Evolutionary conservation across 1,140 invertebrate species (phyloP).

Genomic region (Papilio glaucus): DNA sequence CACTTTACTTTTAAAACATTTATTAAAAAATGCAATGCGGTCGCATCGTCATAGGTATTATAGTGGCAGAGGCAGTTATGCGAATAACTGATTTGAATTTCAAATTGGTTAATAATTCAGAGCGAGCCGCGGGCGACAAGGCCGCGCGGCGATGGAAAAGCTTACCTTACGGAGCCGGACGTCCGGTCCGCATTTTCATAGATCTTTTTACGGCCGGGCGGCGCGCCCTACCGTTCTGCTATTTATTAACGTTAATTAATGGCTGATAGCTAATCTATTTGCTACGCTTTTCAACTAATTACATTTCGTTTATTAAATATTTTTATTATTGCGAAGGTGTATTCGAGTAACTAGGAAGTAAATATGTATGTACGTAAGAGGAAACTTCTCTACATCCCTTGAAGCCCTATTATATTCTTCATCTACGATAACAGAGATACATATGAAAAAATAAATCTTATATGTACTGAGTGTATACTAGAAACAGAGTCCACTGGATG

Average conservation of each 20-base stretch:
- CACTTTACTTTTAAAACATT: neutral
- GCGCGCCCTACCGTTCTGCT: slow-evolving; percentile 39
- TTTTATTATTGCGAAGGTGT: too few relatives aligned
- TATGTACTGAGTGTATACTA: too few relatives aligned
- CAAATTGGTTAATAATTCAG: slow-evolving; percentile 22
- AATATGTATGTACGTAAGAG: too few relatives aligned
- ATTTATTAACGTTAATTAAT: slow-evolving; percentile 45
- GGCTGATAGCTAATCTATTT: slow-evolving; percentile 19
- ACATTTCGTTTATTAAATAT: too few relatives aligned
- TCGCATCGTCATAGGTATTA: neutral
- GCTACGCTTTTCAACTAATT: slow-evolving; percentile 16
- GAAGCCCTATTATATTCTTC: too few relatives aligned
- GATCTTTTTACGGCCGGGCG: slow-evolving; percentile 52
- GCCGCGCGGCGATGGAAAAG: slow-evolving; percentile 39
- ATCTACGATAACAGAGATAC: too few relatives aligned
- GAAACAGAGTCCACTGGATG: too few relatives aligned
- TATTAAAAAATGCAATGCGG: neutral
- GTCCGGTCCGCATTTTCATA: slow-evolving; percentile 67
- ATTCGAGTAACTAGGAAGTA: too few relatives aligned
- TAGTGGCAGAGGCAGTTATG: neutral
- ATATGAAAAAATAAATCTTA: too few relatives aligned
- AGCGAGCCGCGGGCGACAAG: neutral
- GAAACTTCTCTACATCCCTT: too few relatives aligned
- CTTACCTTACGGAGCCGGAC: slow-evolving; percentile 56
- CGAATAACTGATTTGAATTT: slow-evolving; percentile 23